A percentile compares a stretch with the other conserved stretches of the same genome.
phyloP scores from a whole-genome alignment of 1,140 invertebrate species.

The Plectrocnemia conspersa region DNA sequence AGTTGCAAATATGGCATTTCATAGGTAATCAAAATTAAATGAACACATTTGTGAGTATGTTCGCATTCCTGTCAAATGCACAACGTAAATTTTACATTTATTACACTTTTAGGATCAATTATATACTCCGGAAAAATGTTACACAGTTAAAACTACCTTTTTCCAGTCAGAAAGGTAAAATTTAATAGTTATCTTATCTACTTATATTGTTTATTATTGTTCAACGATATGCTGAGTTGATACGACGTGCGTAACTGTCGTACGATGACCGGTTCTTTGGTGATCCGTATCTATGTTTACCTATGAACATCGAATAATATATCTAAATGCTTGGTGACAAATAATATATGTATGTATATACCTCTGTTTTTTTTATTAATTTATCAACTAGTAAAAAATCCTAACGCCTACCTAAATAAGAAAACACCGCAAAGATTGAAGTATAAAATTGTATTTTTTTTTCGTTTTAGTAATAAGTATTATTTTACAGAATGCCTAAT shows the following conservation, averaged over 20 bases:
- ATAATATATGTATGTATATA: conserved; percentile 9
- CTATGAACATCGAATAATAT: conserved; percentile 26
- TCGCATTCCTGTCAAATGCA: no score
- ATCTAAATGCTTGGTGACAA: conserved; percentile 1
- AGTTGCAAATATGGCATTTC: no score
- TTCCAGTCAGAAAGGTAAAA: no score
- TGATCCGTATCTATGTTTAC: conserved; percentile 11
- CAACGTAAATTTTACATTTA: no score
- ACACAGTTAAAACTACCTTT: no score
- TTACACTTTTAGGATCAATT: no score
- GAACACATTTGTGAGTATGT: no score
- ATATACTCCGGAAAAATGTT: no score
- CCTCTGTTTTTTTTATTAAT: background rate
- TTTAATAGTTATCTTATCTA: no score
- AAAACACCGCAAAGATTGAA: conserved; percentile 15
- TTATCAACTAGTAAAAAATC: conserved; percentile 13
- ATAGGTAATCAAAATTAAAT: no score
- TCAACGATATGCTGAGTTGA: conserved; percentile 36
- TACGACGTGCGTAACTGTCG: conserved; percentile 15
- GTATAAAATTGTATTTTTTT: conserved; percentile 31
- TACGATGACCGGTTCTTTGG: conserved; percentile 11
- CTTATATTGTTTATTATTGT: conserved; percentile 34
- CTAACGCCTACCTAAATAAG: conserved; percentile 9
- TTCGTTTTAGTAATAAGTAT: conserved; percentile 21
- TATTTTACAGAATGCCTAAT: conserved; percentile 30